Conservation (phyloP, 1,140 invertebrate species). For the Brachionus sp. region DNA sequence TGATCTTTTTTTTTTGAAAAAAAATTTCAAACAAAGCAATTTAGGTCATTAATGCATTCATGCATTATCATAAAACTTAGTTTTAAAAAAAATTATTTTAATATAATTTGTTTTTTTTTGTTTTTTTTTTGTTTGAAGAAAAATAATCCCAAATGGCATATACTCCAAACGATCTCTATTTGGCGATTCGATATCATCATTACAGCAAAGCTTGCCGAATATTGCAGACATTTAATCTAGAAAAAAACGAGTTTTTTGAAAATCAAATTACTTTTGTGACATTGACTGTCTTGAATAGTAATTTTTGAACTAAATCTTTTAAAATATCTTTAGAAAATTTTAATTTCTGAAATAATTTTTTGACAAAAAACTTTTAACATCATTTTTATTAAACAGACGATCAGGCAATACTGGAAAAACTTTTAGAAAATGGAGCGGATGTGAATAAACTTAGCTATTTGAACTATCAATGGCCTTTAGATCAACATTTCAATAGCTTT, state of each 20-base stretch:
- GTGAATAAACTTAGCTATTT: constrained; percentile 15
- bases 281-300: constrained; percentile 22
- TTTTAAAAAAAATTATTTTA: neutral
- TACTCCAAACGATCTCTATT: constrained; percentile 16
- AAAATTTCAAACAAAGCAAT: neutral
- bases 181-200: constrained; percentile 9
- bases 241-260: constrained; percentile 21
- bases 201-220: neutral
- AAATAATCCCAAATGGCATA: neutral
- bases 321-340: neutral
- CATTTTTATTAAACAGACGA: neutral
- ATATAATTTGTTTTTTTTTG: neutral
- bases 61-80: neutral
- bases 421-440: constrained; percentile 11
- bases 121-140: neutral
- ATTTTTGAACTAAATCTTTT: neutral
- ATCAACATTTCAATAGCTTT: constrained; percentile 41
- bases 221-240: neutral
- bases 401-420: constrained; percentile 8
- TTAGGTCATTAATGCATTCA: neutral
- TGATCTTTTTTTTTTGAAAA: neutral
- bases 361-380: neutral
- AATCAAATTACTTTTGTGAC: constrained; percentile 33
- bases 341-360: neutral
- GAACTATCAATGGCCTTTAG: constrained; percentile 42